phyloP scores from a whole-genome alignment of 2,888 invertebrate genomes.

The Phortica magna region DNA sequence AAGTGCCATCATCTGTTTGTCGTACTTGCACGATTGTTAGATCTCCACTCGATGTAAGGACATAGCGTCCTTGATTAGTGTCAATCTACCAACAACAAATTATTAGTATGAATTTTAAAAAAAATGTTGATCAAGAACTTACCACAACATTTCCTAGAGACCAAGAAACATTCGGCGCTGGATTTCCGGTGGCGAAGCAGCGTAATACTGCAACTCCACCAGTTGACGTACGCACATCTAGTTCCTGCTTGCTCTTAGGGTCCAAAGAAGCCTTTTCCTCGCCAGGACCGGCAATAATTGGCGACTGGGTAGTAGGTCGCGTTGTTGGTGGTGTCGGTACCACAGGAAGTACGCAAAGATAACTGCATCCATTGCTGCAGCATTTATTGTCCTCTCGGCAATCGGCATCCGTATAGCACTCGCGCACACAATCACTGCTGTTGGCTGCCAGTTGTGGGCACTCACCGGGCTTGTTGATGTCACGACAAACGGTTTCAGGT shows the following conservation, averaged over 20 bases:
- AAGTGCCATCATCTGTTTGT: constrained; percentile 89
- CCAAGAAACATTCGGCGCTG: constrained; percentile 89
- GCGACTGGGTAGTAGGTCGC: constrained; percentile 77
- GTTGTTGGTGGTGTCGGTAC: constrained; percentile 75
- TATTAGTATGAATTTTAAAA: constrained; percentile 28
- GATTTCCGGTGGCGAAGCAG: constrained; percentile 88
- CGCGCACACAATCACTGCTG: constrained; percentile 82
- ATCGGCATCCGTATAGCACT: constrained; percentile 90
- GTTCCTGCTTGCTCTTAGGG: constrained; percentile 79
- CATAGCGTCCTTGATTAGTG: constrained; percentile 85
- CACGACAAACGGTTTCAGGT: constrained; percentile 66
- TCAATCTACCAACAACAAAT: constrained; percentile 82
- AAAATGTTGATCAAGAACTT: constrained; percentile 59
- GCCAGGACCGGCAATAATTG: constrained; percentile 74
- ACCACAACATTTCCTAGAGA: constrained; percentile 85
- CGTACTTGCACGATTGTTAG: constrained; percentile 90
- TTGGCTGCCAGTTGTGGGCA: constrained; percentile 81
- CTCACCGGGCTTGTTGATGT: constrained; percentile 82
- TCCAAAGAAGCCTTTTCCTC: constrained; percentile 77
- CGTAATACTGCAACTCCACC: constrained; percentile 86
- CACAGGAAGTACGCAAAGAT: constrained; percentile 83
- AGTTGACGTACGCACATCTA: constrained; percentile 83
- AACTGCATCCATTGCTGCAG: constrained; percentile 88
- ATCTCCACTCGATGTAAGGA: constrained; percentile 85
- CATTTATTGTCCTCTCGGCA: constrained; percentile 89